phyloP scores from a whole-genome alignment of 2,888 invertebrate species.

The Urechis unicinctus region DNA sequence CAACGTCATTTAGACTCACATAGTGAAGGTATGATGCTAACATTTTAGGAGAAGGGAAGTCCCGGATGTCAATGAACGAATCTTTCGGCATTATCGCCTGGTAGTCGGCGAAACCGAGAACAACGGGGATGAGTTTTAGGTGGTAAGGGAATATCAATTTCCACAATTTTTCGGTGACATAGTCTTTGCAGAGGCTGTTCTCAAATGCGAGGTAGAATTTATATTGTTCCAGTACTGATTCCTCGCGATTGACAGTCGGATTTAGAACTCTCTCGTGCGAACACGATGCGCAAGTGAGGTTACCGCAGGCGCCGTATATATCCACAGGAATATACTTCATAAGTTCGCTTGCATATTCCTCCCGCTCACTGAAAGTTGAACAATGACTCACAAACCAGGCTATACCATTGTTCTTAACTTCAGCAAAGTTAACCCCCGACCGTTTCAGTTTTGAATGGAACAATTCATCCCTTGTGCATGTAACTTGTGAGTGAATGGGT shows the following conservation, averaged over 20 bases:
- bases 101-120: constrained; percentile 1
- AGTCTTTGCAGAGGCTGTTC: constrained; percentile 4
- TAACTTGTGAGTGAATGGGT: no score
- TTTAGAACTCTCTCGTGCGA: neutral
- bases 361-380: neutral
- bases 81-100: neutral
- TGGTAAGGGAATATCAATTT: neutral
- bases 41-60: neutral
- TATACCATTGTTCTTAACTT: no score
- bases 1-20: neutral
- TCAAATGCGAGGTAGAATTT: constrained; percentile 5
- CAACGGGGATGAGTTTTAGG: constrained; percentile 2
- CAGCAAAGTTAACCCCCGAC: no score
- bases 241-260: neutral
- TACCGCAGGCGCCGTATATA: constrained; percentile 2
- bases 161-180: constrained; percentile 1
- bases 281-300: neutral
- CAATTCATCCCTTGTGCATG: no score
- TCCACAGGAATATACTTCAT: constrained; percentile 2
- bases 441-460: no score
- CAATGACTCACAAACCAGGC: constrained; percentile 6
- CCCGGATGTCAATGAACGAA: constrained; percentile 5
- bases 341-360: neutral
- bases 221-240: neutral
- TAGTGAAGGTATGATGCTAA: constrained; percentile 2